Conservation (phyloP, 2,797 vertebrate genomes). For the Valencia hispanica region DNA sequence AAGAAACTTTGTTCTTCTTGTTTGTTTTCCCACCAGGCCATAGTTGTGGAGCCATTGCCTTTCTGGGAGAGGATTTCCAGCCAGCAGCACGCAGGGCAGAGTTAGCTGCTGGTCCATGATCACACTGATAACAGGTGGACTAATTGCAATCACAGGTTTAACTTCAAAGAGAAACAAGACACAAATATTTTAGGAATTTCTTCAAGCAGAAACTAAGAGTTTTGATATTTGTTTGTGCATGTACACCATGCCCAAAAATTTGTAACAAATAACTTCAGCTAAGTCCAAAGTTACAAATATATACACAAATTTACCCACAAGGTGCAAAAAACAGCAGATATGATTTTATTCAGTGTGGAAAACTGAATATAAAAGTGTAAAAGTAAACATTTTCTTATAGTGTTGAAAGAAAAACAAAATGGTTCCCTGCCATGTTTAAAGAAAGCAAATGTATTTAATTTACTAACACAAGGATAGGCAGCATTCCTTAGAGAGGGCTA, state of each 20-base stretch:
- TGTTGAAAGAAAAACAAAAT: neutral
- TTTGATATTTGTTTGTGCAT: neutral
- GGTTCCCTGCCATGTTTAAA: neutral
- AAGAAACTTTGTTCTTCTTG: neutral
- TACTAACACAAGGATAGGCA: neutral
- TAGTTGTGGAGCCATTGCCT: slow-evolving; percentile 92
- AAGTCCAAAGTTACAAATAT: neutral
- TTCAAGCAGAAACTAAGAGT: neutral
- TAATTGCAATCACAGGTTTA: slow-evolving; percentile 88
- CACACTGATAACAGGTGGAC: slow-evolving; percentile 86
- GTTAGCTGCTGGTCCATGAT: slow-evolving; percentile 92
- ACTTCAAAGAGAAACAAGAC: slow-evolving; percentile 74
- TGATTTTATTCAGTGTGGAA: neutral
- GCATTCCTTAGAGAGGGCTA: neutral
- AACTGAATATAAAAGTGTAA: neutral
- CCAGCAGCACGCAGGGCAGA: slow-evolving; percentile 90
- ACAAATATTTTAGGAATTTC: neutral
- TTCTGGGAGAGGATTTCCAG: slow-evolving; percentile 94
- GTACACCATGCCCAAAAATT: neutral
- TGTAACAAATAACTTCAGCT: neutral
- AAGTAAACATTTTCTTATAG: neutral
- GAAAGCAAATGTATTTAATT: neutral
- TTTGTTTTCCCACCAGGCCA: slow-evolving; percentile 83
- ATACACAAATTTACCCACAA: neutral
- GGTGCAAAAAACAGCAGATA: neutral